Evolutionary conservation across 2,888 invertebrate species (phyloP).

Genomic region (Apomyelois bistriatella): DNA sequence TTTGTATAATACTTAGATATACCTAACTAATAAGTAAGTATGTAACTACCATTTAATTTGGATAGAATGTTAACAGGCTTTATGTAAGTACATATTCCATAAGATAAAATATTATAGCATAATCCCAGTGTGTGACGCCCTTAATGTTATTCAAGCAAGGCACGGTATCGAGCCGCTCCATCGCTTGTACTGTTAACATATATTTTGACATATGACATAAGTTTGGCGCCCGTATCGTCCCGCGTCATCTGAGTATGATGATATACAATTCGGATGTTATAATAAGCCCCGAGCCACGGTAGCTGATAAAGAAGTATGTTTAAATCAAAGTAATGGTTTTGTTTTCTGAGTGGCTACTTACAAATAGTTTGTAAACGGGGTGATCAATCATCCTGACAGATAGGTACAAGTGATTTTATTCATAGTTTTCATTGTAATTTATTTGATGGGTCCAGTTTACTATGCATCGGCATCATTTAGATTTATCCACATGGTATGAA

Average conservation of each 20-base stretch:
- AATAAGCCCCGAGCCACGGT: slow-evolving; percentile 78
- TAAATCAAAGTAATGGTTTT: slow-evolving; percentile 62
- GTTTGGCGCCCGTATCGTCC: slow-evolving; percentile 67
- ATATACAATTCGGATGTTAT: slow-evolving; percentile 74
- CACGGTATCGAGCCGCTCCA: slow-evolving; percentile 44
- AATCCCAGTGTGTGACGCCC: neutral
- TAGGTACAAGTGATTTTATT: neutral
- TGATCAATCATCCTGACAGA: slow-evolving; percentile 8
- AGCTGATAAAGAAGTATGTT: slow-evolving; percentile 52
- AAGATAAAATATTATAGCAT: neutral
- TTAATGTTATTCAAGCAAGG: slow-evolving; percentile 55
- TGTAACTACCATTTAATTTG: too few species aligned
- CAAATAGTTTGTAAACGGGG: slow-evolving; percentile 11
- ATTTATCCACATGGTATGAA: too few species aligned
- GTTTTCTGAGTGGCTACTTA: slow-evolving; percentile 29
- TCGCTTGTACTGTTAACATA: slow-evolving; percentile 71
- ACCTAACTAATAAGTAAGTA: too few species aligned
- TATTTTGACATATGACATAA: slow-evolving; percentile 80
- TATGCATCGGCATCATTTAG: too few species aligned
- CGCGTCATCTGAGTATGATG: slow-evolving; percentile 64
- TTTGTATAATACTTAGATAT: too few species aligned
- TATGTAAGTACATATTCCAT: too few species aligned
- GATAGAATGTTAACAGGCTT: too few species aligned
- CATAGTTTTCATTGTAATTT: slow-evolving; percentile 5
- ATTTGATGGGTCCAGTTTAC: neutral